Evolutionary conservation across 1,140 invertebrate species (phyloP), one percentile per base, ranked within the genome.

Genomic region (Micrasema longulum): DNA sequence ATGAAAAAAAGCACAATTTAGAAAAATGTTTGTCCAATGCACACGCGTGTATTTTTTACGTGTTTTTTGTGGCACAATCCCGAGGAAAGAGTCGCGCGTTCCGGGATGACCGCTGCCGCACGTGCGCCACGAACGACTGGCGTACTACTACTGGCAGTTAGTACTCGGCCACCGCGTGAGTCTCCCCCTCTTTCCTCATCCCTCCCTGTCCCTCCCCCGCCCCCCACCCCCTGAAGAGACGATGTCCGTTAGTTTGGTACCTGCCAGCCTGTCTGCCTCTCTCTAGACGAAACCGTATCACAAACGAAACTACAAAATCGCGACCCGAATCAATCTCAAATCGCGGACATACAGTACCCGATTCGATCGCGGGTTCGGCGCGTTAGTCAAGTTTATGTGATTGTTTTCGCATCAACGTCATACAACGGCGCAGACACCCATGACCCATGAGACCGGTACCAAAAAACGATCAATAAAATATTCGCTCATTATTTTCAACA

Each of bases 241-340:
- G 38, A 20, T 11, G 26, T 16, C 60, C 60, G 60, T 64, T 64
- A 64, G 41, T 26, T 64, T 14, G 23, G 60, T 47, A 64, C 60
- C 60, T 64, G 60, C 60, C 60, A 64, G 60, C 60, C 22, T 64
- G 60, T 64, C 60, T 64, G 60, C 60, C 60, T 41, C 38, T 45
- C 60, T 45, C 41, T 47, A 47, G 41, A 64, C 60, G 41, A 41
- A 64, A 64, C 43, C 60, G 60, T 64, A 64, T 64, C 43, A 64
- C 43, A 16, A 64, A 23, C 12, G 11, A 16, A 45, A 64, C 43
- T 64, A 47, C 60, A 60, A 38, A 60, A 60, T 38, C 55, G 38
- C 26, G 26, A 31, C 26, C 26, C 26, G 26, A 31, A 31, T 31
- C 26, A 31, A 31, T 52, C 22, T 23, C 18, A 11, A 18, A 22